Conservation (phyloP, 2,113 vertebrate genomes). For the Pyrgilauda ruficollis region DNA sequence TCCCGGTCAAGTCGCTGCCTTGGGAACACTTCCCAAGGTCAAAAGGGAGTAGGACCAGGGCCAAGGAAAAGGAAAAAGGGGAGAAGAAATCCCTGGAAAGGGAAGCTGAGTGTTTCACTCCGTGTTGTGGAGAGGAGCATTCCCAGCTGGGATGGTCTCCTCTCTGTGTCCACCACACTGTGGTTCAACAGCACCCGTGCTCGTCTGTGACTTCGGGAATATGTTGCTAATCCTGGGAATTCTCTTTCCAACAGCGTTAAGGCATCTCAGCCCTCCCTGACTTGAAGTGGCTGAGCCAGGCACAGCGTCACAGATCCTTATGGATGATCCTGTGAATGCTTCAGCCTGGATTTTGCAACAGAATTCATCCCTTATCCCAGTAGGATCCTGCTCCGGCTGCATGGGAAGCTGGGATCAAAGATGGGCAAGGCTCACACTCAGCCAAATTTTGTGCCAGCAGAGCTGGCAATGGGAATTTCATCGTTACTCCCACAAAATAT, state of each 20-base stretch:
- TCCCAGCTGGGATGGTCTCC: neutral
- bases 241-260: neutral
- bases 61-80: neutral
- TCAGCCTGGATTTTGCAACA: neutral
- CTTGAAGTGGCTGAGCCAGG: neutral
- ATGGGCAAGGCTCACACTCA: neutral
- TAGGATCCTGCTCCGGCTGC: fast-evolving
- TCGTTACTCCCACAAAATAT: neutral
- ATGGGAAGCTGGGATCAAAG: neutral
- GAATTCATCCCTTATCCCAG: neutral
- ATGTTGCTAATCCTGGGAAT: constrained; percentile 41
- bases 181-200: fast-evolving
- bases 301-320: neutral
- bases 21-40: neutral
- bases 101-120: neutral
- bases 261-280: neutral
- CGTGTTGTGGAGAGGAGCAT: fast-evolving
- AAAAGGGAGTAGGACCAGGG: neutral
- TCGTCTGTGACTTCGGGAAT: neutral
- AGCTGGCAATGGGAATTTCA: neutral
- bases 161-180: fast-evolving
- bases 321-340: neutral
- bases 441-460: neutral
- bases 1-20: neutral
- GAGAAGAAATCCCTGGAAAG: neutral